Conservation (phyloP, 2,888 invertebrate species). For the Spilarctia lutea region DNA sequence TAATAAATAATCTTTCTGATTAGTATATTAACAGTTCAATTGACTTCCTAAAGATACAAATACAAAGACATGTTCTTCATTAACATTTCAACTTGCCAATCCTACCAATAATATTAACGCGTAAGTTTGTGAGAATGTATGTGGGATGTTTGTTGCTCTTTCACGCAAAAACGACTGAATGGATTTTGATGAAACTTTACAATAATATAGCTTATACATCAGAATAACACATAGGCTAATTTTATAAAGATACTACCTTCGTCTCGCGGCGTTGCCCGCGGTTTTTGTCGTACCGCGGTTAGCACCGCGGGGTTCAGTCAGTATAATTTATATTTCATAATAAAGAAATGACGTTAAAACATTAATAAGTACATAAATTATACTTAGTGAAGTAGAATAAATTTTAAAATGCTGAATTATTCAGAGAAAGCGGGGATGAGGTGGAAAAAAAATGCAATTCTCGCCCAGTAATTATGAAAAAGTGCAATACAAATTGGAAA, state of each 20-base stretch:
- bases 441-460: neutral
- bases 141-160: too few relatives aligned
- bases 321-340: neutral
- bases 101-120: too few relatives aligned
- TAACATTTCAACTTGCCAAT: constrained; percentile 1
- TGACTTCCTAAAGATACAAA: neutral
- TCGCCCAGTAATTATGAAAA: neutral
- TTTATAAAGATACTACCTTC: too few relatives aligned
- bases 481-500: neutral
- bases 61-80: neutral
- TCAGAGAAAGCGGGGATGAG: neutral
- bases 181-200: too few relatives aligned
- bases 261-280: too few relatives aligned
- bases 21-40: neutral
- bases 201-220: too few relatives aligned
- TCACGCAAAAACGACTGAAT: too few relatives aligned
- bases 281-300: too few relatives aligned
- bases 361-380: constrained; percentile 1
- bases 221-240: too few relatives aligned
- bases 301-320: too few relatives aligned
- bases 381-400: neutral
- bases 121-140: too few relatives aligned
- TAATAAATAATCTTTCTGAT: neutral
- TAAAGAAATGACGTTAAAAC: neutral
- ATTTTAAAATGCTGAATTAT: neutral